Base-by-base conservation (phyloP, 2,888 invertebrate genomes). In the Pachymerium ferrugineum region DNA sequence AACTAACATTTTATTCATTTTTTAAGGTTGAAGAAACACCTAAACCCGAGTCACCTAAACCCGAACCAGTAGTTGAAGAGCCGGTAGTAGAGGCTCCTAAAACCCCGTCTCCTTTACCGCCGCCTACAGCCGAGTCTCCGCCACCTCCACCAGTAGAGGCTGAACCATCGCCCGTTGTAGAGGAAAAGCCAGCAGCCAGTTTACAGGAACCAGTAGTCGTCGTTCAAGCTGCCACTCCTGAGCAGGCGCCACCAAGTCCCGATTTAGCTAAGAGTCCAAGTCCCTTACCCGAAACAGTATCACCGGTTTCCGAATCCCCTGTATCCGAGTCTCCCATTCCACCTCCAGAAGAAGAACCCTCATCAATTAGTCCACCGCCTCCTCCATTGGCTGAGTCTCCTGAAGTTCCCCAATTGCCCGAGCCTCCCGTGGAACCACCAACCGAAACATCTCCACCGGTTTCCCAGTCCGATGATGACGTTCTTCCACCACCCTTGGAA, bases 251-350 rank as follows among this genome's bases (percentile, higher is more conserved):
- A 62, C 62, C 62, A 12, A 62, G 62, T 28, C 62, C 62, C 14
- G 62, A 62, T 28, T 25, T 62, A 62, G 25, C 62, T 14, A 62
- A 62, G 28, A 62, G 62, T n/a, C 62, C 62, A 28, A 62, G 62
- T 28, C 62, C 62, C 4, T 62, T 62, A 62, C 62, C 62, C 3
- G 62, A 62, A 25, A 62, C 62, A 0, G 62, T 62, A 1, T 62
- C 62, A 10, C 62, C 62, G 14, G 62, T 22, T 25, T 62, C 62
- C 8, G 62, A 62, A 62, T 28, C 25, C 25, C 62, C 62, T n/a
- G 62, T 25, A 28, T 62, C 62, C 25, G 62, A 62, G 62, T 62
- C 62, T 62, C 62, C 62, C 25, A 62, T 62, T 62, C 62, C 62
- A 10, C 62, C 62, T 25, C 62, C 62, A 12, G 62, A 62, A 62